phyloP scores from a whole-genome alignment of 2,113 vertebrate species.

The Apteryx owenii region DNA sequence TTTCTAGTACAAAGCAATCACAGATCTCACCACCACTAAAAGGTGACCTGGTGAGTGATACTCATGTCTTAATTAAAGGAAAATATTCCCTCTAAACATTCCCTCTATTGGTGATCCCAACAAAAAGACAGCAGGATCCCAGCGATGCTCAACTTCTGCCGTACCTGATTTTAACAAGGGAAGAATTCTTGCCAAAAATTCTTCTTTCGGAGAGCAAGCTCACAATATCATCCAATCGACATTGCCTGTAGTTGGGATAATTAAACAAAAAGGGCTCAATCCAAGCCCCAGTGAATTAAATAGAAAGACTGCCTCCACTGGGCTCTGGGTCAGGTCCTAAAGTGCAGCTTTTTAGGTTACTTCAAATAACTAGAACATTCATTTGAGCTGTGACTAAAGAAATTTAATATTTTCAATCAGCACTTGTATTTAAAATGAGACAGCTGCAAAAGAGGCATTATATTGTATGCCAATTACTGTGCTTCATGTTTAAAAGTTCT shows the following conservation, averaged over 20 bases:
- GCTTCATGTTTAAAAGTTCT: neutral
- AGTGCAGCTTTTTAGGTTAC: neutral
- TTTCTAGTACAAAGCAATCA: constrained; percentile 25
- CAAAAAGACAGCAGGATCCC: constrained; percentile 33
- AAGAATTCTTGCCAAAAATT: constrained; percentile 3
- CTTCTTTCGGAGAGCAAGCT: neutral
- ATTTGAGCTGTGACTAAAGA: neutral
- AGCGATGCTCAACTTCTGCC: neutral
- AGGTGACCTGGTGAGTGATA: neutral
- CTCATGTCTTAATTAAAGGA: neutral
- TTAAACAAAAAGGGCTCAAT: neutral
- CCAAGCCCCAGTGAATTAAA: neutral
- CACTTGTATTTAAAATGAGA: neutral
- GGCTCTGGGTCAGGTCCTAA: neutral
- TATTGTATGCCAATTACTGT: neutral
- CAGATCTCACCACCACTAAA: neutral
- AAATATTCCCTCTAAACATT: constrained; percentile 34
- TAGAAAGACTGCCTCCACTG: neutral
- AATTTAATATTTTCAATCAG: neutral
- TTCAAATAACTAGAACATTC: neutral
- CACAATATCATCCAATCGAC: neutral
- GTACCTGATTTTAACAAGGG: neutral
- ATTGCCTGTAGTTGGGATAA: neutral
- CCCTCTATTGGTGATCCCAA: neutral
- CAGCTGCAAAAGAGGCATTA: neutral